Evolutionary conservation across 1,140 invertebrate genomes (phyloP), one percentile per base, ranked within the genome.

Genomic region (Cydia strobilella): DNA sequence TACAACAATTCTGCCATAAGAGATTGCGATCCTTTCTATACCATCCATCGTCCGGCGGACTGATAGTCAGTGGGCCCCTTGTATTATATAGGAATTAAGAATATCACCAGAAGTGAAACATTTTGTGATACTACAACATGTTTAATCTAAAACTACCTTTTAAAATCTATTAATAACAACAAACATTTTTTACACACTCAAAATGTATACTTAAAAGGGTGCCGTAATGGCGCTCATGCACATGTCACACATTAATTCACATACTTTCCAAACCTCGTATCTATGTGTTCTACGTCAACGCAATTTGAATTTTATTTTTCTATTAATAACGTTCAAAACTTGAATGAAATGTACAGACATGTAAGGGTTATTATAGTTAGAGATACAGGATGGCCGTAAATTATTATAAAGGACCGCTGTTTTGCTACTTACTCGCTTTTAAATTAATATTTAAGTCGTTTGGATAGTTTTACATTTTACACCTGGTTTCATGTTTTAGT

Each of bases 211-310:
- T 45, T 45, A 59, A 59, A 23, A 59, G 54, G 54, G 54, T 59
- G 54, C 20, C 18, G 15, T 59, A 59, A 59, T 59, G 54, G 54
- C 4, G 5, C 51, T 3, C 15, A 9, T 54, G 10, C 54, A 59
- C 54, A 59, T 59, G 54, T 59, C 54, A 59, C 54, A 23, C 20
- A 59, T 59, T 18, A 59, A 59, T 59, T 59, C 54, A 59, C 20
- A 18, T 59, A 59, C 18, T 23, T 59, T 9, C 20, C 54, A 20
- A 23, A 20, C 2, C 54, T 59, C 9, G 20, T 23, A 59, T 59
- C 18, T 59, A 2, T 23, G 7, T 23, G 1, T 23, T 23, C 20
- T 12, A n/a, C 12, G 10, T 59, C 54, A 59, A 23, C 7, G 7
- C 20, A 59, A 23, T 12, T 59, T 23, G 6, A 23, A 23, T 20